Conservation (phyloP, 2,113 vertebrate species). For the Etia nguti region DNA sequence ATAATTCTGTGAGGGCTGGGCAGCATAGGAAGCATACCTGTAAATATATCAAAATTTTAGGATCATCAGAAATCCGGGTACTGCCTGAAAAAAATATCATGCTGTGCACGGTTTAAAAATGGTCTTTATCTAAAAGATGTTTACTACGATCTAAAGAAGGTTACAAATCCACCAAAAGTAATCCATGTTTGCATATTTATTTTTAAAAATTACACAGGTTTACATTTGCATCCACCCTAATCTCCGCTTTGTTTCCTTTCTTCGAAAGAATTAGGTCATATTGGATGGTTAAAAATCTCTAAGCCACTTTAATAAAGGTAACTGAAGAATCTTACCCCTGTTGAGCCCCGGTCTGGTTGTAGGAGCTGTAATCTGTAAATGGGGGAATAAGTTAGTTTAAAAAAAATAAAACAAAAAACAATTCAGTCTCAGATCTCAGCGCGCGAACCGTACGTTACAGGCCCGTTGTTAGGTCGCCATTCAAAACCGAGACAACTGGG, state of each 20-base stretch:
- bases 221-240: not conserved
- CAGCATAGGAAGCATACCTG: slow-evolving; percentile 92
- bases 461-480: not conserved
- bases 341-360: slow-evolving; percentile 87
- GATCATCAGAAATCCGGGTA: not conserved
- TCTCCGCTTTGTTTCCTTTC: not conserved
- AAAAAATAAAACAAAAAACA: not conserved
- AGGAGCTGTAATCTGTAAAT: slow-evolving; percentile 90
- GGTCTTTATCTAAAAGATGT: not conserved
- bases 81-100: not conserved
- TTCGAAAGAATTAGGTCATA: not conserved
- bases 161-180: not conserved
- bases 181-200: not conserved
- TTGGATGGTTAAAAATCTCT: not conserved
- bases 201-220: not conserved
- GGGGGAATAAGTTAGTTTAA: not conserved
- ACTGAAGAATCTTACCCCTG: slow-evolving; percentile 80
- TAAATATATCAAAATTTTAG: not conserved
- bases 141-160: not conserved
- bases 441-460: slow-evolving; percentile 4
- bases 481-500: not conserved
- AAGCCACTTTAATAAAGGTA: not conserved
- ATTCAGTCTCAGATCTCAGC: not conserved
- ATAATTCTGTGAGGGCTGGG: slow-evolving; percentile 91
- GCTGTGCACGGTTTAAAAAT: not conserved